Evolutionary conservation across 1,140 invertebrate species (phyloP), one percentile per base, ranked within the genome.

Genomic region (Pseudomyrmex gracilis): DNA sequence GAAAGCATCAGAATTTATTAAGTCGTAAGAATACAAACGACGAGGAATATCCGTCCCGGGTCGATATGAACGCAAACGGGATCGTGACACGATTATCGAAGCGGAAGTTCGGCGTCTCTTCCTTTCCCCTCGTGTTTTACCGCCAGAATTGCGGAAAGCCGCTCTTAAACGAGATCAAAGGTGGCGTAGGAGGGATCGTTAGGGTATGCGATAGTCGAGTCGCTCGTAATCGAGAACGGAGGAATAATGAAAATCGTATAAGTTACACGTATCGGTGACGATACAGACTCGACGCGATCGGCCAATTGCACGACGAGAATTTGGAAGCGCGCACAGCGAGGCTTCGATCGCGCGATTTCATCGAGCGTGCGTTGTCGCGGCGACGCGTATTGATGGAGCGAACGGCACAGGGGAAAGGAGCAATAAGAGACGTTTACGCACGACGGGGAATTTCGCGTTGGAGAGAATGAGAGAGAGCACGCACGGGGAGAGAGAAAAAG

Each of bases 161-260:
- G 49, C 63, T 57, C 61, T 87, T 68, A 73, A 87, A 51, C 63
- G 77, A 10, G 10, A 76, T 87, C 77, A 64, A 24, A 22, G 47
- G n/a, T 17, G 43, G 8, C 2, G 22, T 47, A n/a, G n/a, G 63
- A 73, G 12, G 34, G 57, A 45, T 61, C 51, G 58, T 55, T 34
- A 12, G 22, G n/a, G n/a, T n/a, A n/a, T 22, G 12, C 34, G 34
- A 0, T 5, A 7, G 34, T 34, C 34, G n/a, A 58, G 53, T 4
- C 64, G 34, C 8, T 10, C 34, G 60, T 49, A 58, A 70, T 58
- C 53, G 22, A n/a, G 34, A 67, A 34, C 10, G 64, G 47, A 47
- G 13, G 20, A 20, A 57, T 20, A 15, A 58, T 71, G 71, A 80
- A 43, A 15, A 43, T 13, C 15, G 61, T 5, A 71, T 5, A 64